A percentile compares a stretch with the other conserved stretches of the same genome.
phyloP scores from a whole-genome alignment of 2,888 invertebrate species.

The Phytoseiulus persimilis region DNA sequence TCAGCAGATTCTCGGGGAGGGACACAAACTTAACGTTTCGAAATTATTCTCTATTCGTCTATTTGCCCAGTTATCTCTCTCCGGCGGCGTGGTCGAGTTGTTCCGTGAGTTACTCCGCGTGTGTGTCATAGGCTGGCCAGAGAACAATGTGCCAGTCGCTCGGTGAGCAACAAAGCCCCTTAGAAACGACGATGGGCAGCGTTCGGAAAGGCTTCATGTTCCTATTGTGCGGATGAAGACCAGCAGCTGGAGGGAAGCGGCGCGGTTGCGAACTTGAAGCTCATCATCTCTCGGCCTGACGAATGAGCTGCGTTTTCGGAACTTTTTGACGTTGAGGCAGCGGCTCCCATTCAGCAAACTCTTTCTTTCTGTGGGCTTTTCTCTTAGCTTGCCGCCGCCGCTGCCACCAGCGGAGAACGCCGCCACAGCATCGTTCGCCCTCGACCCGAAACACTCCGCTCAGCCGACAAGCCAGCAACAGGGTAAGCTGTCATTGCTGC shows the following conservation, averaged over 20 bases:
- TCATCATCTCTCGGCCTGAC: background rate
- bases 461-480: background rate
- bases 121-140: background rate
- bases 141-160: background rate
- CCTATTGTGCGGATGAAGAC: background rate
- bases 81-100: too few relatives aligned
- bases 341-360: background rate
- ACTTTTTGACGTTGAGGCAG: background rate
- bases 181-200: background rate
- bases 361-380: background rate
- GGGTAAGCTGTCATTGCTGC: background rate
- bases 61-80: too few relatives aligned
- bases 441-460: background rate
- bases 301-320: slow-evolving; percentile 5
- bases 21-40: too few relatives aligned
- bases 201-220: background rate
- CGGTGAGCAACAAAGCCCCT: background rate
- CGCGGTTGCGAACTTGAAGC: background rate
- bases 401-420: background rate
- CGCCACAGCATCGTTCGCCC: background rate
- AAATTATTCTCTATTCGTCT: too few relatives aligned
- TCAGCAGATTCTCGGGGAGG: too few relatives aligned
- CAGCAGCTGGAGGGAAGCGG: background rate
- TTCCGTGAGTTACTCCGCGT: background rate
- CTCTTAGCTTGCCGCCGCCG: background rate